These are phyloP conservation scores for Parauchenoglanis ngamensis DNA, from an alignment of 2,797 vertebrate species.

Conservation along the genomic window DNA sequence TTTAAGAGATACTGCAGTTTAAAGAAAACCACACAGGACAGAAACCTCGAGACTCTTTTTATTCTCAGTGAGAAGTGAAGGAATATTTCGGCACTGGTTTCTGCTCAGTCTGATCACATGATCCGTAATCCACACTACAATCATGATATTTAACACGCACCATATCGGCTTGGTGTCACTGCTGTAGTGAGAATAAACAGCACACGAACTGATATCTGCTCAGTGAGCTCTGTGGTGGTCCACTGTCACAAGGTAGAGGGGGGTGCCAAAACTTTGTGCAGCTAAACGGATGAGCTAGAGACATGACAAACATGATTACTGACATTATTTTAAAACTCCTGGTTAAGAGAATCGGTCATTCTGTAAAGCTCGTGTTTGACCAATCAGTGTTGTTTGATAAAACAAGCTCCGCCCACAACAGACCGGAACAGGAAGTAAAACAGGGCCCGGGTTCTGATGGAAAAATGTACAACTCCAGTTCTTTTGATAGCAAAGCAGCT, in stretches of 20 bases:
- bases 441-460: background rate
- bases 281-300: background rate
- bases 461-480: background rate
- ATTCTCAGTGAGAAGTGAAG: slow-evolving; percentile 6
- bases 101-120: too few species aligned
- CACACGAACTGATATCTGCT: background rate
- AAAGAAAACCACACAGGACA: slow-evolving; percentile 59
- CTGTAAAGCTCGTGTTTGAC: background rate
- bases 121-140: too few species aligned
- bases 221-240: too few species aligned
- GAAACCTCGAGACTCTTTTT: slow-evolving; percentile 41
- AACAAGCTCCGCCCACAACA: slow-evolving; percentile 4
- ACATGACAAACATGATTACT: background rate
- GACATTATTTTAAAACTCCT: background rate
- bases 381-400: background rate
- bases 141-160: background rate
- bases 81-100: background rate
- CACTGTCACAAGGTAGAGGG: background rate
- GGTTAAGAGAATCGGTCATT: background rate
- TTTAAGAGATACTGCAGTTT: slow-evolving; percentile 69
- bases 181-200: background rate
- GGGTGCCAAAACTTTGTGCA: slow-evolving; percentile 3
- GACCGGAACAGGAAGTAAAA: background rate
- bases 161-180: background rate
- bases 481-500: background rate